Evolutionary conservation across 1,140 invertebrate species (phyloP).

Genomic region (Laupala kohalensis): DNA sequence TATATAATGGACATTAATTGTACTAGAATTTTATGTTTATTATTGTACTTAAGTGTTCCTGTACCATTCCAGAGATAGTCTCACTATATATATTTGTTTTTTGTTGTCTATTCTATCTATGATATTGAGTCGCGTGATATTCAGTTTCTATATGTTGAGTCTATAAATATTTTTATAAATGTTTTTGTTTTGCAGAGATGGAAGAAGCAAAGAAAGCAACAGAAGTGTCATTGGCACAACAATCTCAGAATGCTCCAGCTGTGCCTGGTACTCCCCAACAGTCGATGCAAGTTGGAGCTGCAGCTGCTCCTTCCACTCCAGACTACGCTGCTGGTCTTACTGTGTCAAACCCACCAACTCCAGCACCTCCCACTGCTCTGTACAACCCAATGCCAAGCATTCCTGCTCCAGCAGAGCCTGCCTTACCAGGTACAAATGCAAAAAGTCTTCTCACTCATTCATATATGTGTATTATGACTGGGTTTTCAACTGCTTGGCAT

Average conservation of each 20-base stretch:
- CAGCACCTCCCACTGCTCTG: constrained; percentile 26
- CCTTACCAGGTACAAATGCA: too few species aligned
- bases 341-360: constrained; percentile 31
- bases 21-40: not conserved
- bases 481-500: too few species aligned
- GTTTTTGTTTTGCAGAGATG: constrained; percentile 40
- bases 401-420: not conserved
- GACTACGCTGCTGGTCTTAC: constrained; percentile 68
- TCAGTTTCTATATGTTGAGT: too few species aligned
- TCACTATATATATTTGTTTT: not conserved
- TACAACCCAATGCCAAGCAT: constrained; percentile 6
- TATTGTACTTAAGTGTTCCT: not conserved
- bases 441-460: too few species aligned
- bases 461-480: too few species aligned
- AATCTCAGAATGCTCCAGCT: constrained; percentile 27
- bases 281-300: constrained; percentile 27
- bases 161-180: too few species aligned
- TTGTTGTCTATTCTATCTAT: not conserved
- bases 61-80: not conserved
- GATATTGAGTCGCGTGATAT: not conserved
- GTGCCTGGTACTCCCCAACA: constrained; percentile 28
- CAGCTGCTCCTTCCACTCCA: constrained; percentile 39
- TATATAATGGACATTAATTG: not conserved
- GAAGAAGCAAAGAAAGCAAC: constrained; percentile 60
- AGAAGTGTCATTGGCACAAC: constrained; percentile 27